These are phyloP conservation scores for Xestia c-nigrum DNA, from an alignment of 2,888 invertebrate genomes.

Conservation along the genomic window DNA sequence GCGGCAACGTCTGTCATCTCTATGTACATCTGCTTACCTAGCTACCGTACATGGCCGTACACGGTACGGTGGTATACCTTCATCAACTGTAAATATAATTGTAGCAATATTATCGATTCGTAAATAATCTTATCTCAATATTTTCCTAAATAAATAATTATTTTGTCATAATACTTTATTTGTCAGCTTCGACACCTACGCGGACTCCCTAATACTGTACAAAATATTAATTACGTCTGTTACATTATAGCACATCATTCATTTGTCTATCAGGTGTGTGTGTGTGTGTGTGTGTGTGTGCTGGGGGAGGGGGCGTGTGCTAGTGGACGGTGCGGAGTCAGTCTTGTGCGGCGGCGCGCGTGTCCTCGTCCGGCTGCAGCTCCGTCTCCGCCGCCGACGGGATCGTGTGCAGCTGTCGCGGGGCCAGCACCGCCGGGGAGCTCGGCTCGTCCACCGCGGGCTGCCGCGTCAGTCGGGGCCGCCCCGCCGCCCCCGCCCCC, in stretches of 20 bases:
- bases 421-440: conserved; percentile 72
- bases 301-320: not conserved
- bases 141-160: conserved; percentile 77
- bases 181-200: conserved; percentile 53
- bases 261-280: conserved; percentile 66
- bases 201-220: conserved; percentile 78
- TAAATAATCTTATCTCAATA: conserved; percentile 66
- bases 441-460: conserved; percentile 94
- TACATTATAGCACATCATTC: conserved; percentile 37
- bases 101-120: conserved; percentile 65
- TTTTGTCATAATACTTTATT: conserved; percentile 73
- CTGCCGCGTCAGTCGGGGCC: conserved; percentile 95
- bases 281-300: conserved; percentile 17
- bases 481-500: conserved; percentile 68
- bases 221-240: conserved; percentile 66
- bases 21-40: conserved; percentile 27
- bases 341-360: conserved; percentile 62
- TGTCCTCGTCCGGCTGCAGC: conserved; percentile 77
- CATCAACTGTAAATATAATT: conserved; percentile 63
- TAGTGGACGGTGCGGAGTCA: conserved; percentile 56
- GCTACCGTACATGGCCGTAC: conserved; percentile 67
- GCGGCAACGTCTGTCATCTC: conserved; percentile 26
- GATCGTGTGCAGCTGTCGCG: conserved; percentile 83
- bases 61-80: conserved; percentile 66
- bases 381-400: conserved; percentile 85